Evolutionary conservation across 2,113 vertebrate species (phyloP), one percentile per base, ranked within the genome.

Genomic region (Centropus bengalensis): DNA sequence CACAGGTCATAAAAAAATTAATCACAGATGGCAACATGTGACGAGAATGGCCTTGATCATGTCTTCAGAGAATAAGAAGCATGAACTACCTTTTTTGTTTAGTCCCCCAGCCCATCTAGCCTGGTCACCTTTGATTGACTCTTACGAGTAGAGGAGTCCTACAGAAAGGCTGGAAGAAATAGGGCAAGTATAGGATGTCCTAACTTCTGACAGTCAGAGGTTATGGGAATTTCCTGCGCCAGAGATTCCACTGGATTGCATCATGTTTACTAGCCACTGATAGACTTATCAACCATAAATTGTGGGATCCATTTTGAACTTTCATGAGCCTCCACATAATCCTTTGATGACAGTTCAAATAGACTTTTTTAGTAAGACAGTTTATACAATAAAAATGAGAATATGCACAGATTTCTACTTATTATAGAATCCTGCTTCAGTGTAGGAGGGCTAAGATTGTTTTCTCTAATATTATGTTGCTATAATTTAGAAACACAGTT

Each of bases 211-310:
- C 91, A 84, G 59, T 36, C 26, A 6, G 76, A 90, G 60, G 52
- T 74, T 75, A 63, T 68, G 83, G 64, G 91, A 92, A 88, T 90
- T 94, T 95, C 88, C 88, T 86, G 89, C 95, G 85, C 80, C 66
- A 78, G 80, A 94, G 82, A 86, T 94, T 95, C 86, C 92, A 83
- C 38, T 93, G 55, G 51, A 86, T 96, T 96, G 88, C 94, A 92
- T 78, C 30, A 6, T 88, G 76, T 94, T 94, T 95, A 75, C 75
- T 78, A 66, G 80, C 73, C 88, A 88, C 81, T 2, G 12, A 59
- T 75, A 71, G 82, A 81, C 32, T 59, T 88, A 71, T 56, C 1
- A 0, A 75, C 92, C 66, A 91, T 63, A 78, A 95, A 93, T 91
- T 88, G 21, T 84, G 91, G 86, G 88, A 81, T 88, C 33, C 1